phyloP scores from a whole-genome alignment of 2,797 vertebrate genomes.

The Pseudomugil gertrudae region DNA sequence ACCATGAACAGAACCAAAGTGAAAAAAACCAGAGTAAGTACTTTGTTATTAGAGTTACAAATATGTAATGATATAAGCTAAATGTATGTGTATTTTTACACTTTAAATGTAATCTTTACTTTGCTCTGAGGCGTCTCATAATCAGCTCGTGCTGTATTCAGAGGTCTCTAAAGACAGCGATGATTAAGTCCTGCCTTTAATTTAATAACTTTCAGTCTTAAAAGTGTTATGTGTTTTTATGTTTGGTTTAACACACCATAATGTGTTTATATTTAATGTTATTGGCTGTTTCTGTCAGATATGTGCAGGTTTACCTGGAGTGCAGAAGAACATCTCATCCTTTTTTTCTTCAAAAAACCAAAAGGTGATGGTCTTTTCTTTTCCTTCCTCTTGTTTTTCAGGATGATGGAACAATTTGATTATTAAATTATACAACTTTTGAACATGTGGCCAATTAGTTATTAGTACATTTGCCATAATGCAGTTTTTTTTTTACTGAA shows the following conservation, averaged over 20 bases:
- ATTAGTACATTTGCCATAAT: background rate
- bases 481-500: no score
- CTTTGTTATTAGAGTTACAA: background rate
- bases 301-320: conserved; percentile 26
- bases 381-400: background rate
- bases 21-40: conserved; percentile 60
- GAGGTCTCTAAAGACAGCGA: no score
- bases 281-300: conserved; percentile 53
- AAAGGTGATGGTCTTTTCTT: conserved; percentile 48
- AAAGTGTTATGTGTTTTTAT: background rate
- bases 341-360: conserved; percentile 70
- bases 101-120: background rate
- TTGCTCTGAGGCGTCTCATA: background rate
- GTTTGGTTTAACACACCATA: background rate
- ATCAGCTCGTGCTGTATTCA: background rate
- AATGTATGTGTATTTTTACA: background rate
- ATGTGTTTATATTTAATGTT: background rate
- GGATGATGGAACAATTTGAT: background rate
- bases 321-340: conserved; percentile 70
- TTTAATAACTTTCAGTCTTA: no score
- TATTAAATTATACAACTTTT: background rate
- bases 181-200: conserved; percentile 4
- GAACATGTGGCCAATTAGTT: background rate
- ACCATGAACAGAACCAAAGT: conserved; percentile 64
- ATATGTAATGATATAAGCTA: no score